Evolutionary conservation across 2,797 vertebrate species (phyloP).

Genomic region (Manis crassicaudata): DNA sequence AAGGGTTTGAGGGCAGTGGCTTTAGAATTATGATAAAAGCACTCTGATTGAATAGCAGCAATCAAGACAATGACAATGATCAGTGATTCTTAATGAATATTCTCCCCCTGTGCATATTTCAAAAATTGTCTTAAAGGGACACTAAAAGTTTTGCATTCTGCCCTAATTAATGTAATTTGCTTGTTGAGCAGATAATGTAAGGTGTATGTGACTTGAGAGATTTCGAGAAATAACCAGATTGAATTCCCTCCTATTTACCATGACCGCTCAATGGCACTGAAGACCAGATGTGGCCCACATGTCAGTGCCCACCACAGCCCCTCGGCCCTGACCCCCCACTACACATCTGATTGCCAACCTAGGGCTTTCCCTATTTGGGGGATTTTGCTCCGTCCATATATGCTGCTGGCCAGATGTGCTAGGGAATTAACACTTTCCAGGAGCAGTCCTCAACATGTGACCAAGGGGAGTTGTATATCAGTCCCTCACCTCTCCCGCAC

Average conservation of each 20-base stretch:
- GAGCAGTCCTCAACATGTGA: not conserved
- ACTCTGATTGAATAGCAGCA: not conserved
- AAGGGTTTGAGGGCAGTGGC: not conserved
- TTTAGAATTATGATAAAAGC: conserved; percentile 23
- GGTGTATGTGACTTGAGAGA: not conserved
- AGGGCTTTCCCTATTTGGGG: not conserved
- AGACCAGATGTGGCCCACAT: not conserved
- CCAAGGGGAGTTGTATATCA: not conserved
- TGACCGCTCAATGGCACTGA: not conserved
- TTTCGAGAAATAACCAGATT: not conserved
- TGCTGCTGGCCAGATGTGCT: not conserved
- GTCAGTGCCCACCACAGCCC: not conserved
- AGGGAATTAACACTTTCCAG: not conserved
- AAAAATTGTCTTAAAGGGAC: not conserved
- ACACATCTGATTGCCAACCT: not conserved
- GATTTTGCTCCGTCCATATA: not conserved
- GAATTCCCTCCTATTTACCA: not conserved
- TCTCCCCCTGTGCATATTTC: not conserved
- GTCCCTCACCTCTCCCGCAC: not conserved
- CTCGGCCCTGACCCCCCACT: not conserved
- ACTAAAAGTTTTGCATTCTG: not conserved
- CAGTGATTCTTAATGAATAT: not conserved
- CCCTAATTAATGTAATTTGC: not conserved
- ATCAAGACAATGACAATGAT: not conserved
- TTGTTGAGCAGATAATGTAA: not conserved